Evolutionary conservation across 2,888 invertebrate genomes (phyloP).

Genomic region (Aphidius colemani): DNA sequence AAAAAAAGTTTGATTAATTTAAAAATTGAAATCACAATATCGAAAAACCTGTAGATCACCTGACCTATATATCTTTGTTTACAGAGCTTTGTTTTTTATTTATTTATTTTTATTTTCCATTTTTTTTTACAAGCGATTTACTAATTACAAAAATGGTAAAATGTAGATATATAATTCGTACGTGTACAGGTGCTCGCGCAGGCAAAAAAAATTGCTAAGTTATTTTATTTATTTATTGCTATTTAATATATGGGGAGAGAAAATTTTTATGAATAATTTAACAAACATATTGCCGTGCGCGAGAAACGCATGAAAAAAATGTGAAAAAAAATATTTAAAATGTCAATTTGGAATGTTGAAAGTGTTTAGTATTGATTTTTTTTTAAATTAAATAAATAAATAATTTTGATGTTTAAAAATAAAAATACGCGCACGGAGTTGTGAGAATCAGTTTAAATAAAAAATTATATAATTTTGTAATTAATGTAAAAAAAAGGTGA

Average conservation of each 20-base stretch:
- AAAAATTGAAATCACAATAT: constrained; percentile 23
- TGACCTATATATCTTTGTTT: constrained; percentile 31
- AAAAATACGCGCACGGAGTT: constrained; percentile 12
- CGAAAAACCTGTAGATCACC: constrained; percentile 31
- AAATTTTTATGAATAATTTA: constrained; percentile 6
- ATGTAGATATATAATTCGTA: constrained; percentile 17
- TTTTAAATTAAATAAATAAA: neutral
- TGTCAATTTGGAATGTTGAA: neutral
- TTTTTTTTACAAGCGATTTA: constrained; percentile 10
- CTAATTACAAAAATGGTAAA: constrained; percentile 8
- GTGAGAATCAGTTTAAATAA: constrained; percentile 11
- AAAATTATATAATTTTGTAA: constrained; percentile 2
- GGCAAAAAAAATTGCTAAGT: constrained; percentile 14
- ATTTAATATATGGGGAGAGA: constrained; percentile 6
- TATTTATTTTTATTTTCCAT: constrained; percentile 20
- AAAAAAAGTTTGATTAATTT: neutral
- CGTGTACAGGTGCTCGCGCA: constrained; percentile 27
- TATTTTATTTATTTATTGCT: constrained; percentile 3
- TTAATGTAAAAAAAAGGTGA: too few species aligned
- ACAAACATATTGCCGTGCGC: constrained; percentile 9
- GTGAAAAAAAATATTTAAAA: neutral
- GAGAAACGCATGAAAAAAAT: neutral
- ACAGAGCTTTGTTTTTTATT: constrained; percentile 28
- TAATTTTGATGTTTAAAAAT: constrained; percentile 4
- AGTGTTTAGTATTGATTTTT: neutral